Evolutionary conservation across 2,888 invertebrate species (phyloP), one percentile per base, ranked within the genome.

Genomic region (Folsomia candida): DNA sequence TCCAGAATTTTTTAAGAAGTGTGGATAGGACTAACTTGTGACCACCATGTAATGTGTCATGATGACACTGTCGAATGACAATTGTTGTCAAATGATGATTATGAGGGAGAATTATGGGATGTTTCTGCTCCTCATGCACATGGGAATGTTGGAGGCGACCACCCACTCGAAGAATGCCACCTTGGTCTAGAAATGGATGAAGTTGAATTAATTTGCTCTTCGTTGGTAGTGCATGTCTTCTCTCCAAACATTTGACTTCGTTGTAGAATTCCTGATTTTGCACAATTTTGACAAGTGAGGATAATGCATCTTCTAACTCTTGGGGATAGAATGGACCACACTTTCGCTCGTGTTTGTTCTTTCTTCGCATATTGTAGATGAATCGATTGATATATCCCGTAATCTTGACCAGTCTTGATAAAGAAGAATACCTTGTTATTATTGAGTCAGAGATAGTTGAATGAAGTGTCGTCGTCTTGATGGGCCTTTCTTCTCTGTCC

Each of bases 1-100:
- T 80, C 82, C 82, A 82, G 65, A 75, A 82, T 11, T 78, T 69
- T 22, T 68, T 29, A 29, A 74, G 66, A 4, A 81, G 11, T 3
- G 62, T 22, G 6, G 77, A 58, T 24, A 80, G 67, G 14, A 79
- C 62, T 11, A 78, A 67, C 57, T 76, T 70, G 4, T 67, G 66
- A 2, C 80, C 81, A 22, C 71, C 70, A 70, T 81, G 81, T 4
- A 77, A 59, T 11, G 63, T 20, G 4, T 58, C 58, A 3, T 27
- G 2, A 70, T 82, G 82, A 28, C 26, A 24, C 22, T 76, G 25
- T 1, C 26, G 4, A 0, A 76, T 51, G 0, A 77, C 26, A 1
- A 76, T 29, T 2, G 58, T 60, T 1, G 76, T 72, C 1, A 76
- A 29, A 0, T 58, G 57, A 27, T 68, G 51, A 11, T 58, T 20